phyloP scores from a whole-genome alignment of 2,113 vertebrate species.

The Alouatta palliata region DNA sequence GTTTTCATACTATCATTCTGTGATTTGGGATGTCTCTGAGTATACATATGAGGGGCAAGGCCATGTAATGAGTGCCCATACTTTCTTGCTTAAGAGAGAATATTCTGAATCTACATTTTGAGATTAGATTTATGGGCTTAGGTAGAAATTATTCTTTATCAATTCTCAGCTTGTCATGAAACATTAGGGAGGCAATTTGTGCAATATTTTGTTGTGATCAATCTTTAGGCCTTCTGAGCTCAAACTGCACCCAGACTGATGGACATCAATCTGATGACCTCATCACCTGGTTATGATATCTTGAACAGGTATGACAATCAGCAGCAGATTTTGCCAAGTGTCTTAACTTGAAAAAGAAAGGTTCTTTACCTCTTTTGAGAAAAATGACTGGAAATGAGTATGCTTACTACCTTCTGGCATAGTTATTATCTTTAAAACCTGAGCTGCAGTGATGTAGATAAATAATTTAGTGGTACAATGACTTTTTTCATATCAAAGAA shows the following conservation, averaged over 20 bases:
- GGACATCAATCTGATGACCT: background rate
- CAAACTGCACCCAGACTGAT: background rate
- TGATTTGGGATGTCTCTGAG: background rate
- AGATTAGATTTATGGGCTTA: background rate
- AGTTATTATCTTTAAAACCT: background rate
- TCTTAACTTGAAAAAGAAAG: constrained; percentile 28
- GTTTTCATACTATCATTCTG: background rate
- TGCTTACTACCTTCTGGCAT: background rate
- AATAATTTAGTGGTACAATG: constrained; percentile 40
- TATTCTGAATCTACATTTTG: background rate
- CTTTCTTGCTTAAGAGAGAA: background rate
- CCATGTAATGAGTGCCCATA: background rate
- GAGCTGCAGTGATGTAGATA: background rate
- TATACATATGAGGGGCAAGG: background rate
- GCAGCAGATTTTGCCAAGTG: background rate
- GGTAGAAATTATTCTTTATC: background rate
- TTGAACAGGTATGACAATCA: background rate
- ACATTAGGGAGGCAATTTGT: background rate
- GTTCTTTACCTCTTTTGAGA: background rate
- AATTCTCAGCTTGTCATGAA: background rate
- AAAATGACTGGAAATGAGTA: background rate
- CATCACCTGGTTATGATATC: background rate
- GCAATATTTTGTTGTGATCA: background rate
- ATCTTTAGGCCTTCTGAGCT: background rate
- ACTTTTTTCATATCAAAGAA: constrained; percentile 53